Base-by-base conservation (phyloP, 2,113 vertebrate genomes). In the Cranoglanis bouderius region DNA sequence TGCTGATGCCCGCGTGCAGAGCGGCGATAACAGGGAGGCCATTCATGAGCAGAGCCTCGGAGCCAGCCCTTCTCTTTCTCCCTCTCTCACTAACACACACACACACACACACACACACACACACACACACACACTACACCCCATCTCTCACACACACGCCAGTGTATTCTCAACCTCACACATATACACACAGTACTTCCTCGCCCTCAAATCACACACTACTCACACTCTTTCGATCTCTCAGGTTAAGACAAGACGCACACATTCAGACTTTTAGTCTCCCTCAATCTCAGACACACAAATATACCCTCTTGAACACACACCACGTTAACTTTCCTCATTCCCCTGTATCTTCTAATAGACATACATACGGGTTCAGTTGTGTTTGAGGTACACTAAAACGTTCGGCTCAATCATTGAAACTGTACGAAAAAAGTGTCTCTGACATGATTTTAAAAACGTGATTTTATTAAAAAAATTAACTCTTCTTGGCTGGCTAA, bases 21-120 rank as follows among this genome's bases (percentile, higher is more conserved):
- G 83, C 81, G 19, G 72, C 70, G 91, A 92, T 92, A 92, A 92
- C 91, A 92, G 91, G 86, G 89, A 85, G 85, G 85, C 89, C 88
- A 91, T 91, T 91, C 91, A 91, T 78, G 9, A 85, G 77, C 29
- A 67, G 83, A 26, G 63, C 72, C 82, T 84, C 59, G 67, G 53
- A 87, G 86, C 40, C 75, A 70, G 82, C 63, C 83, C 57, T 82
- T 57, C 77, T 78, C 75, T 85, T 80, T 88, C 85, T 86, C 80
- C 26, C 81, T 61, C 81, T 65, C 32, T 51, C 67, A 80, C 67
- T 75, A 59, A 74, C 82, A 89, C 85, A 84, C 51, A 86, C 35
- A 74, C 63, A 88, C 46, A 75, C 51, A 82, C 61, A 43, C 65
- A 87, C 86, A 85, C 82, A 81, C 53, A 53, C 57, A 80, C 46